Evolutionary conservation across 53 echinoderm and acorn worm species (phyloP), one percentile per base, ranked within the genome.

Genomic region (Holothuria scabra): DNA sequence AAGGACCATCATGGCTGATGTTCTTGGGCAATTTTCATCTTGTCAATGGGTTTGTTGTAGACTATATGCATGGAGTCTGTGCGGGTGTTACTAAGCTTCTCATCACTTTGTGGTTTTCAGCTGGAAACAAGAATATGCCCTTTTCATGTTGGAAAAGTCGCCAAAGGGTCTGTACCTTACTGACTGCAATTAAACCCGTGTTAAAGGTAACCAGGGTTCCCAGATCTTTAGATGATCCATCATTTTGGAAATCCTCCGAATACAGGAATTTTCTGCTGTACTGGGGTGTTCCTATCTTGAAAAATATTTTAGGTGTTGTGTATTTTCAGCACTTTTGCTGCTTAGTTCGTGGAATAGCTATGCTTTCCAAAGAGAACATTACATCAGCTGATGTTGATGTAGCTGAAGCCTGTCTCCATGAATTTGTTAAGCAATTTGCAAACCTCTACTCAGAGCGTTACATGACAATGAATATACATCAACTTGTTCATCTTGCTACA

Each of bases 181-280:
- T 89, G 44, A 19, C 41, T 41, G 18, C 34, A 44, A 88, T 84
- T 21, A 83, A 84, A 63, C 88, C 88, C 28, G 60, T 84, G 10
- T 25, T 83, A 1, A 48, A 76, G 24, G 76, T 89, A 18, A 78
- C 89, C 12, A 49, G 84, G 63, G 64, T 84, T 48, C 89, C 89
- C 46, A 48, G 78, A 62, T 76, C 84, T 26, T 59, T 89, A 35
- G 35, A 35, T 55, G 84, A 84, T 60, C 26, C 66, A 21, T 23
- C 65, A 24, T 84, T 56, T 29, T 89, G 89, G 89, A 89, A 89
- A 76, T 84, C 89, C 25, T 89, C 89, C 31, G 89, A 89, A 64
- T 84, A 76, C 48, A 46, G 84, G n/a, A 82, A 83, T 62, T 89
- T 89, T 60, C 76, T 89, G 63, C 57, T 89, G 59, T 89, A 89